phyloP scores from a whole-genome alignment of 1,140 invertebrate species.

The Drosophila parabipectinata region DNA sequence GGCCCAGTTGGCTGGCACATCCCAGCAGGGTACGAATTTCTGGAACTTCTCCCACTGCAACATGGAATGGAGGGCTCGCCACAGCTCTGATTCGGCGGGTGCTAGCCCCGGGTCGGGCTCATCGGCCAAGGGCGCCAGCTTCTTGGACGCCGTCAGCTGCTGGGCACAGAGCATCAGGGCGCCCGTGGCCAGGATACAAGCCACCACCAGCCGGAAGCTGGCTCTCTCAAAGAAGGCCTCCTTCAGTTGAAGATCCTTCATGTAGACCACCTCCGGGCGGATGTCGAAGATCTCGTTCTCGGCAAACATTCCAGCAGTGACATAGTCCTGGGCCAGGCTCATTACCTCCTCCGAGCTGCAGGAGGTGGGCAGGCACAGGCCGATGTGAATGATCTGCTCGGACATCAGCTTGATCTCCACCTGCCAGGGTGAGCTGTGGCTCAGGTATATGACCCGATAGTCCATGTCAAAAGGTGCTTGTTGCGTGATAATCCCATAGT shows the following conservation, averaged over 20 bases:
- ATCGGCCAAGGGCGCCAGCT: constrained; percentile 1
- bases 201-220: constrained; percentile 69
- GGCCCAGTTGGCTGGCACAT: constrained; percentile 68
- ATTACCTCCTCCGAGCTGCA: constrained; percentile 68
- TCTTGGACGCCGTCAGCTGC: constrained; percentile 45
- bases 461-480: constrained; percentile 78
- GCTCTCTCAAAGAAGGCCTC: constrained; percentile 66
- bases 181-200: constrained; percentile 56
- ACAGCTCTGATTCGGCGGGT: constrained; percentile 66
- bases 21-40: constrained; percentile 72
- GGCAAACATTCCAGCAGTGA: constrained; percentile 55
- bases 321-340: constrained; percentile 62
- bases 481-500: constrained; percentile 74
- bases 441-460: constrained; percentile 76
- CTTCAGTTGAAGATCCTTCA: constrained; percentile 78
- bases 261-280: constrained; percentile 71
- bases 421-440: constrained; percentile 82
- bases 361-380: constrained; percentile 74
- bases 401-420: constrained; percentile 83
- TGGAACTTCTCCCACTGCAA: constrained; percentile 45
- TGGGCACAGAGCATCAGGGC: constrained; percentile 67
- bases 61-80: constrained; percentile 54
- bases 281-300: constrained; percentile 80
- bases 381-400: constrained; percentile 82
- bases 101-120: constrained; percentile 36